Percentiles rank a stretch among this genome's conserved stretches.
Evolutionary conservation across 2,888 invertebrate genomes (phyloP).

Genomic region (Sinotaia quadrata): DNA sequence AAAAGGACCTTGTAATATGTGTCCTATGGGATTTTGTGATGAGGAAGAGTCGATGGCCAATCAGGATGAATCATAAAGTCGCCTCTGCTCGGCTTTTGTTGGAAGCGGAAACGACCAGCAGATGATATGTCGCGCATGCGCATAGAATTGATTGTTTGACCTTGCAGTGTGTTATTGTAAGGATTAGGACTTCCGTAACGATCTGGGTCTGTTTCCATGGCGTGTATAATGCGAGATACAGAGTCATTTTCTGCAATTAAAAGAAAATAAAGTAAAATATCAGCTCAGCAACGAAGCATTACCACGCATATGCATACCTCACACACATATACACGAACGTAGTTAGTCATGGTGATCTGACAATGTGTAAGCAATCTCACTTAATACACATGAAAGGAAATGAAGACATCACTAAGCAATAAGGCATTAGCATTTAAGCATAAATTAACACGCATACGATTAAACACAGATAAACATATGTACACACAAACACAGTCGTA

Average conservation of each 20-base stretch:
- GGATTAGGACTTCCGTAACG: not conserved
- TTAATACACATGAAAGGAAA: no score
- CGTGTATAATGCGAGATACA: constrained; percentile 18
- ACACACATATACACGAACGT: no score
- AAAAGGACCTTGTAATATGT: no score
- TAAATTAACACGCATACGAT: no score
- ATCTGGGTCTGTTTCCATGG: constrained; percentile 25
- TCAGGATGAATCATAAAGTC: constrained; percentile 70
- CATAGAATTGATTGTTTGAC: constrained; percentile 11
- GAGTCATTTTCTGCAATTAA: constrained; percentile 28
- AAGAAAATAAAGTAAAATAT: not conserved
- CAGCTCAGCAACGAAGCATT: no score
- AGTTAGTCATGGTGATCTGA: no score
- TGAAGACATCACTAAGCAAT: no score
- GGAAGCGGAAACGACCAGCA: constrained; percentile 35
- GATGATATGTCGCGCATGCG: constrained; percentile 40
- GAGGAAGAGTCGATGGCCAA: constrained; percentile 67
- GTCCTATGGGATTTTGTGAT: constrained; percentile 66
- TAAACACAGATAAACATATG: no score
- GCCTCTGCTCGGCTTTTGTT: constrained; percentile 53
- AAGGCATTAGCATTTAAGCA: no score
- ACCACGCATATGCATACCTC: no score
- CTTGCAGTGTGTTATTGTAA: not conserved
- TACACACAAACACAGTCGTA: no score
- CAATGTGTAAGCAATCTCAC: no score